A percentile compares a stretch with the other conserved stretches of the same genome.
Evolutionary conservation across 92 coral and sea anemone genomes (phyloP).

Genomic region (Porites lobata): DNA sequence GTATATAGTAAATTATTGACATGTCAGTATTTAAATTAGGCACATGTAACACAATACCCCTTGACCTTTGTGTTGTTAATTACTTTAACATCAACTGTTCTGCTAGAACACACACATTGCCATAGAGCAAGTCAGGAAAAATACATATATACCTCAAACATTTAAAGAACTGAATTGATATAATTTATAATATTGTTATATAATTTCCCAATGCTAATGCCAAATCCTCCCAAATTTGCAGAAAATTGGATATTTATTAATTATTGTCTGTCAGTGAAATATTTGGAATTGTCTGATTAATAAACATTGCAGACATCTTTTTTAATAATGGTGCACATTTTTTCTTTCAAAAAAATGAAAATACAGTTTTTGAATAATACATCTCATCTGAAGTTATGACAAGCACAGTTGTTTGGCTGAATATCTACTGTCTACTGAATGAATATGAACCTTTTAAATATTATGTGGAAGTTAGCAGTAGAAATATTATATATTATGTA

Average conservation of each 20-base stretch:
- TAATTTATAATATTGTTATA: conserved; percentile 9
- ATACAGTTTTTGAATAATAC: background rate
- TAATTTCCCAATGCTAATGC: background rate
- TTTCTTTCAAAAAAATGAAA: background rate
- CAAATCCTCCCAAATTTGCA: background rate
- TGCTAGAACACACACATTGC: background rate
- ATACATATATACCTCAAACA: background rate
- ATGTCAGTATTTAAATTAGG: conserved; percentile 14
- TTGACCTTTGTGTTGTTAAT: background rate
- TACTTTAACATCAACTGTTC: too few species aligned
- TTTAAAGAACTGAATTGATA: background rate
- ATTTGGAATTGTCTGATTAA: background rate
- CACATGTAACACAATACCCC: background rate
- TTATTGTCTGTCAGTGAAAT: background rate
- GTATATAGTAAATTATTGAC: conserved; percentile 32
- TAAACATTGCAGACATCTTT: background rate
- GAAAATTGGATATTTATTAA: conserved; percentile 30
- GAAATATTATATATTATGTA: too few species aligned
- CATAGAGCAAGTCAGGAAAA: background rate
- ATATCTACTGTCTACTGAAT: background rate
- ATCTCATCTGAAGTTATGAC: background rate
- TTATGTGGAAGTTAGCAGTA: too few species aligned
- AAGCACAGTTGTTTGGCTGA: background rate
- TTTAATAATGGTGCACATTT: background rate
- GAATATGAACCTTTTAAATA: too few species aligned